A percentile compares a stretch with the other conserved stretches of the same genome.
These are phyloP conservation scores for Microtus californicus DNA, from an alignment of 2,797 vertebrate species.

Conservation along the genomic window DNA sequence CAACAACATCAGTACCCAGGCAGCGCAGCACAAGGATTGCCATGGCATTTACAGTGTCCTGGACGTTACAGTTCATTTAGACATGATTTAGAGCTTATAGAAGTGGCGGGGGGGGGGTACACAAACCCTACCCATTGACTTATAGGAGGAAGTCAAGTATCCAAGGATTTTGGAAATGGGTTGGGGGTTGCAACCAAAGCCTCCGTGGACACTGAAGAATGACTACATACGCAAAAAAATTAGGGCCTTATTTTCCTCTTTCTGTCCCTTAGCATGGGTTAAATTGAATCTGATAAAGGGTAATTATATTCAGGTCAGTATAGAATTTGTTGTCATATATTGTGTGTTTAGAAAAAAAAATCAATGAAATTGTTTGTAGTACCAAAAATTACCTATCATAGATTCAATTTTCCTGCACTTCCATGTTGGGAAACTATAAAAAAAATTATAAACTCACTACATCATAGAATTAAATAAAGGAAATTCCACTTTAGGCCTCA, in stretches of 20 bases:
- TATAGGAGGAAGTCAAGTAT: background rate
- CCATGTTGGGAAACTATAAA: background rate
- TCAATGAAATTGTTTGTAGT: background rate
- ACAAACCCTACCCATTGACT: background rate
- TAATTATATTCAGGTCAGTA: background rate
- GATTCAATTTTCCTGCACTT: constrained; percentile 13
- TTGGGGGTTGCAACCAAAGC: background rate
- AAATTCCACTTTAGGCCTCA: background rate
- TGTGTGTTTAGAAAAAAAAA: background rate
- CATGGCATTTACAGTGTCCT: background rate
- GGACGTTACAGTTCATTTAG: background rate
- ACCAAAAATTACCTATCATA: background rate
- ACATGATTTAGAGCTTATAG: background rate
- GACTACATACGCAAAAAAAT: background rate
- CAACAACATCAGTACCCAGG: background rate
- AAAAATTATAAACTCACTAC: background rate
- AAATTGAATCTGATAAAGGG: background rate
- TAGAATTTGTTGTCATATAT: background rate
- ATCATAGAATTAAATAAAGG: constrained; percentile 46
- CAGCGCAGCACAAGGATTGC: background rate
- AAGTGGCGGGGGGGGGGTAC: rapidly evolving
- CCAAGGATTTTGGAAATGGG: background rate
- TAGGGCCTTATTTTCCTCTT: background rate
- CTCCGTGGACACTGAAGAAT: no score
- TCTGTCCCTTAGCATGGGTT: background rate